Evolutionary conservation across 2,888 invertebrate genomes (phyloP), one percentile per base, ranked within the genome.

Genomic region (Dryadula phaetusa): DNA sequence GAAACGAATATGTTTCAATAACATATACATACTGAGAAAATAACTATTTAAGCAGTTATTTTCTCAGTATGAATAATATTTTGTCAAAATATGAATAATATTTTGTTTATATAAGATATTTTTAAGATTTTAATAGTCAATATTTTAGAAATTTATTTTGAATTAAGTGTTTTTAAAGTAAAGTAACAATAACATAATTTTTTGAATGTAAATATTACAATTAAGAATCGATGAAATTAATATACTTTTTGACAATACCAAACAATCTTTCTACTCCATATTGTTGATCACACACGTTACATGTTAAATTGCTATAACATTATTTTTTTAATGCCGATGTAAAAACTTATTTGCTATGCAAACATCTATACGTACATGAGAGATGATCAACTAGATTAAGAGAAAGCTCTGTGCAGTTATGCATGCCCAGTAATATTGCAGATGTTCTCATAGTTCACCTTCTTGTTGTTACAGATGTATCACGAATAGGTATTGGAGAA

Each of bases 371-470:
- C 32, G n/a, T 42, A 62, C 61, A 52, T 52, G 28, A 28, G 46
- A 65, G 66, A 72, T 72, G 60, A 66, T 70, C 54, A 44, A 56
- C 42, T 56, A 64, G 73, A 75, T 75, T 67, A 70, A 75, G 81
- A 75, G 81, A 82, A 82, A 83, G 81, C 76, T 74, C 69, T 65
- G 73, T 69, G 70, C 75, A 78, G 76, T 73, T 73, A 70, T 72
- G 70, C 70, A 76, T 75, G 69, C 70, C 69, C 71, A 74, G 71
- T 73, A 70, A 71, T 73, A 69, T 66, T 62, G 66, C 72, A 69
- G 67, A 68, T 69, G 70, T 32, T 49, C 62, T 66, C 67, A 60
- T 71, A 28, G 20, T 20, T 46, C 34, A 64, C 32, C 61, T 69
- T 58, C 49, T 47, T 28, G 32, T 22, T 56, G 46, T 32, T 42